phyloP scores from a whole-genome alignment of 1,140 invertebrate species.

The Bursaphelenchus mucronatus region DNA sequence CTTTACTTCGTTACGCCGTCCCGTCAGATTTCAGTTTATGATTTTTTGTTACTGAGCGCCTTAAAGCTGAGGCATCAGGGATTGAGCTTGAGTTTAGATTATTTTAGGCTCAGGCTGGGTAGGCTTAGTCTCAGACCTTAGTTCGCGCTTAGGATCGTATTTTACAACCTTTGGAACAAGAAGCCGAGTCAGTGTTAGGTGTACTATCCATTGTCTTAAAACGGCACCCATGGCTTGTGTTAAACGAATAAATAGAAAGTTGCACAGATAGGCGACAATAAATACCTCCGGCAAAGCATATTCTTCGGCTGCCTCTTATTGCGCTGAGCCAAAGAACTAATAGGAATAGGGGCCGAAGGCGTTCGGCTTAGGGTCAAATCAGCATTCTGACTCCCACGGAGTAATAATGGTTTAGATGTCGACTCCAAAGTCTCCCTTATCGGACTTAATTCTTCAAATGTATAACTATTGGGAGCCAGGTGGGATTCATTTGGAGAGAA shows the following conservation, averaged over 20 bases:
- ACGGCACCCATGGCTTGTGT: slow-evolving; percentile 1
- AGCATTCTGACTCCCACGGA: not conserved
- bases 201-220: not conserved
- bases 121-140: no score
- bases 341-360: slow-evolving; percentile 10
- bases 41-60: no score
- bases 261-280: not conserved
- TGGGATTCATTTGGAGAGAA: not conserved
- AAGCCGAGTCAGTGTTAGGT: not conserved
- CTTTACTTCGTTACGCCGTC: no score
- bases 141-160: no score
- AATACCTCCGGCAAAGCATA: no score
- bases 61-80: no score
- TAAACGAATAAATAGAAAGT: not conserved
- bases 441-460: slow-evolving; percentile 18
- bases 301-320: no score
- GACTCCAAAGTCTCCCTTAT: slow-evolving; percentile 19
- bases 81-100: no score
- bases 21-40: no score
- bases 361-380: not conserved
- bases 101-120: no score
- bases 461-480: not conserved
- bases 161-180: no score
- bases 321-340: slow-evolving; percentile 5
- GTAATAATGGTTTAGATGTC: slow-evolving; percentile 9